A percentile compares a stretch with the other conserved stretches of the same genome.
These are phyloP conservation scores for Dermolepida albohirtum DNA, from an alignment of 2,888 invertebrate species.

Conservation along the genomic window DNA sequence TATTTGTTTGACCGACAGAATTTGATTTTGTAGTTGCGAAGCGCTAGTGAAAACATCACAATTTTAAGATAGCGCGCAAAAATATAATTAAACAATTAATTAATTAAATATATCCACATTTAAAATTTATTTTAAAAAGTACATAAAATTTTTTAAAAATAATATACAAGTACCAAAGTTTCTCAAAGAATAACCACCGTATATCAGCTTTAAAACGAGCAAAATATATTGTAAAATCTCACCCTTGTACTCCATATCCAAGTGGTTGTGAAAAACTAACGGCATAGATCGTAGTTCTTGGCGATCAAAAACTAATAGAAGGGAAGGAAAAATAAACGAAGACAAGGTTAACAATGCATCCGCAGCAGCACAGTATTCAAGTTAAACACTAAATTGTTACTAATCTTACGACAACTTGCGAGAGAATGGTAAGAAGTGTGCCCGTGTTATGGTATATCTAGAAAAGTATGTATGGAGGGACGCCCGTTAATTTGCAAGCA, in stretches of 20 bases:
- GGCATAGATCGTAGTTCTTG: constrained; percentile 7
- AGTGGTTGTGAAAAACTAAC: constrained; percentile 28
- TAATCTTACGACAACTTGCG: constrained; percentile 14
- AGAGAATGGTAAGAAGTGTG: constrained; percentile 11
- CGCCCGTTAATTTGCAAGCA: constrained; percentile 11
- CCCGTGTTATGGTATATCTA: not conserved
- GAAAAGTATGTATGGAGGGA: constrained; percentile 18
- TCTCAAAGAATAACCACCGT: too few relatives aligned
- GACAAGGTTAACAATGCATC: not conserved
- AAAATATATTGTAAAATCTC: constrained; percentile 37
- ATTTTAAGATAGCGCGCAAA: too few relatives aligned
- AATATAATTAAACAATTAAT: too few relatives aligned
- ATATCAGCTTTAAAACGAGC: not conserved
- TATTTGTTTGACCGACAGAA: too few relatives aligned
- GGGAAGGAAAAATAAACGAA: constrained; percentile 3
- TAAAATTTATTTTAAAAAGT: too few relatives aligned
- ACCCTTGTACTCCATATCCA: constrained; percentile 51
- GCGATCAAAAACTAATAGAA: too few relatives aligned
- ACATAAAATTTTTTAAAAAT: too few relatives aligned
- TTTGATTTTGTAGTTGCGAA: too few relatives aligned
- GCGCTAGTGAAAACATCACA: too few relatives aligned
- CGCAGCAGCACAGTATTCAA: constrained; percentile 13
- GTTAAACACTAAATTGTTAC: constrained; percentile 18
- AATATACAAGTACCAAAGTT: too few relatives aligned
- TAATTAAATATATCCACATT: too few relatives aligned